Evolutionary conservation across 2,113 vertebrate genomes (phyloP), one percentile per base, ranked within the genome.

Genomic region (Paedocypris sp.): DNA sequence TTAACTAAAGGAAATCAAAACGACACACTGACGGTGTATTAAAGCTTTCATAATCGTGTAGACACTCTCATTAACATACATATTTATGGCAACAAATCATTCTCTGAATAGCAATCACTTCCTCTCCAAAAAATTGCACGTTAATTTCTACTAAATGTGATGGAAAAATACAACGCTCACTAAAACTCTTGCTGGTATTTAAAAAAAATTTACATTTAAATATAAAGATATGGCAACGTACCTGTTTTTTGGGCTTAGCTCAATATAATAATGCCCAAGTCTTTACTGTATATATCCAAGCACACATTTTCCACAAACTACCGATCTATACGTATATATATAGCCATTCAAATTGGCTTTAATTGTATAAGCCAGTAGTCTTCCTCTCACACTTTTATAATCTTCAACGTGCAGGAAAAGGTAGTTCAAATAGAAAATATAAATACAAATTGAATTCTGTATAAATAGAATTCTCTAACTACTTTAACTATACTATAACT

Each of bases 81-180:
- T 78, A 79, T 80, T 79, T 73, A 77, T 77, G 77, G 73, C 42
- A 77, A 73, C 68, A 49, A 65, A 77, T 80, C 71, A 78, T 69
- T 62, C 64, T 64, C 49, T 66, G 65, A 73, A 70, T 62, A 76
- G 72, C 73, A 48, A 73, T 43, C 60, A 66, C 70, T 63, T 64
- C 63, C 16, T 36, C 46, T 39, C 50, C 54, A 52, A 64, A n/a
- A 71, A 64, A 81, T 75, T 66, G 57, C 64, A 80, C 76, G 80
- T 66, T 43, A 66, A 76, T 59, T 75, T 33, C 38, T 64, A 43
- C 53, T 45, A 64, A 67, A 75, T 46, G 32, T 65, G 68, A 51
- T 60, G 56, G 67, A 64, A 66, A 19, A 28, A 53, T 35, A 49
- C 20, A 7, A 52, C 22, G 20, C 15, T 31, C 13, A n/a, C 3